A percentile compares a stretch with the other conserved stretches of the same genome.
phyloP scores from a whole-genome alignment of 2,113 vertebrate genomes.

The Coptodon rendalli region DNA sequence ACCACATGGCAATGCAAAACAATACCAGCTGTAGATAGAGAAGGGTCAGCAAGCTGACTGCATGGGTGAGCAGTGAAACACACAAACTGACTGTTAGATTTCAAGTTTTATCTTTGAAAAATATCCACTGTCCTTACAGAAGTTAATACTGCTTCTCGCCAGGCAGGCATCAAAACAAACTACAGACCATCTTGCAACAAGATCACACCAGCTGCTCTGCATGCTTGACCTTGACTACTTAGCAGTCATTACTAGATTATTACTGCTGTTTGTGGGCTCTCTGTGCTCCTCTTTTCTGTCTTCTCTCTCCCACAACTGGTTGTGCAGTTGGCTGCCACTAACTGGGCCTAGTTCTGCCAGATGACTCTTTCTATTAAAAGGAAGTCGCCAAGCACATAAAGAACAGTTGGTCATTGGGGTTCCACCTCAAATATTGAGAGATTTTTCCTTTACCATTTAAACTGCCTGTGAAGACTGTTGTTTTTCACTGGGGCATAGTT shows the following conservation, averaged over 20 bases:
- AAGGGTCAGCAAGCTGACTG: background rate
- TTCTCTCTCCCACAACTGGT: background rate
- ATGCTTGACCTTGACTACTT: background rate
- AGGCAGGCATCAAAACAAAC: background rate
- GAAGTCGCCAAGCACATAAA: background rate
- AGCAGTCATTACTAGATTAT: background rate
- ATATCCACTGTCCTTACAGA: background rate
- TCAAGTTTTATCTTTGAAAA: background rate
- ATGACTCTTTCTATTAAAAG: background rate
- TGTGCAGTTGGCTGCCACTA: background rate
- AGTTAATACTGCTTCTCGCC: background rate
- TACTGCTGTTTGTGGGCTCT: background rate
- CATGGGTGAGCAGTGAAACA: background rate
- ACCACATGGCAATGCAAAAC: background rate
- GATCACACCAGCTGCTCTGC: background rate
- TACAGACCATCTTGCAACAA: background rate
- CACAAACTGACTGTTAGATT: background rate
- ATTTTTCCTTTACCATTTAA: background rate
- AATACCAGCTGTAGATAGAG: background rate
- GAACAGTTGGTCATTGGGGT: background rate
- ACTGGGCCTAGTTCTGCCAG: background rate
- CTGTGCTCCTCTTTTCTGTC: background rate
- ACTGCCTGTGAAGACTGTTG: background rate
- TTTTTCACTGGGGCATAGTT: background rate
- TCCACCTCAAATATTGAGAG: background rate